phyloP scores from a whole-genome alignment of 2,797 vertebrate species.

The Neomorphus geoffroyi region DNA sequence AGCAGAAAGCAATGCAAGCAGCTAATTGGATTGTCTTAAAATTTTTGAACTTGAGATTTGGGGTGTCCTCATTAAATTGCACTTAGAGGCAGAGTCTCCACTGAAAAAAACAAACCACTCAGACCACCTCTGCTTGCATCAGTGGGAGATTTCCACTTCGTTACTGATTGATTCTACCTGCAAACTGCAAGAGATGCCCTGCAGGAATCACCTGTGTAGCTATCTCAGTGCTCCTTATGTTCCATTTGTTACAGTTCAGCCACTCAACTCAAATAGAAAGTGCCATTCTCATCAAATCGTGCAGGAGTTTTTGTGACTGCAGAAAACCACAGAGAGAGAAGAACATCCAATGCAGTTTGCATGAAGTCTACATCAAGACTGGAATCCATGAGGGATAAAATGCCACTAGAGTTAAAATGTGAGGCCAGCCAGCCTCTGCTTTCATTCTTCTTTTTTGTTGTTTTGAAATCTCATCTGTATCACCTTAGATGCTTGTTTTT shows the following conservation, averaged over 20 bases:
- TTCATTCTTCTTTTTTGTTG: background rate
- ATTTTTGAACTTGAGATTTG: background rate
- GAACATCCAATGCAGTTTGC: slow-evolving; percentile 17
- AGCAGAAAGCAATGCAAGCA: background rate
- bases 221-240: background rate
- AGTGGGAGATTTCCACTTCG: background rate
- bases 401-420: background rate
- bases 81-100: background rate
- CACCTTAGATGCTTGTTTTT: background rate
- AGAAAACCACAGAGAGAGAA: background rate
- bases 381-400: slow-evolving; percentile 35
- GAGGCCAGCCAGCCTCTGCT: background rate
- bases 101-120: background rate
- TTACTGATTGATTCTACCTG: background rate
- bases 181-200: background rate
- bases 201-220: background rate
- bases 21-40: background rate
- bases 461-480: background rate
- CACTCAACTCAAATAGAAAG: slow-evolving; percentile 27
- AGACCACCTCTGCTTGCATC: background rate
- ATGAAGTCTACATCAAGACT: background rate
- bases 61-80: background rate
- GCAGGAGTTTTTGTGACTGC: slow-evolving; percentile 9
- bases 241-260: slow-evolving; percentile 8
- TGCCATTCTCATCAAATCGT: slow-evolving; percentile 5